phyloP scores from a whole-genome alignment of 35 echinoderm and acorn worm genomes.

The Acanthaster planci region DNA sequence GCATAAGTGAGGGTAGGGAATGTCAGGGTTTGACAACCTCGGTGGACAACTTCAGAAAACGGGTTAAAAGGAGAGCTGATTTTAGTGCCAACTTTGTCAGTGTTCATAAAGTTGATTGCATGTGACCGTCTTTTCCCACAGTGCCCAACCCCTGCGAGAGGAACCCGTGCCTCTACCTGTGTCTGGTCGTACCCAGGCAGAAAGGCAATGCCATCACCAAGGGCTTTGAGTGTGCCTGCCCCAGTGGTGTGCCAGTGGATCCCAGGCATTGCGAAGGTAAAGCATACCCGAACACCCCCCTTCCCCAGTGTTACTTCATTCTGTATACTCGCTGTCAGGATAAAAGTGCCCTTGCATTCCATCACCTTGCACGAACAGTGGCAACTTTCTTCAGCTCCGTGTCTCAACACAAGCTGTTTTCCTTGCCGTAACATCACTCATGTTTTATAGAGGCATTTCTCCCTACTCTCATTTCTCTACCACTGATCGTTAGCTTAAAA shows the following conservation, averaged over 20 bases:
- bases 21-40: background rate
- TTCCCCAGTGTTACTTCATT: too few relatives aligned
- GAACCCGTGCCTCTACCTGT: constrained; percentile 37
- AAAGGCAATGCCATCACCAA: background rate
- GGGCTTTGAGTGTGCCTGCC: constrained; percentile 39
- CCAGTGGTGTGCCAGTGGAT: background rate
- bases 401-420: too few relatives aligned
- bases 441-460: too few relatives aligned
- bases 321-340: too few relatives aligned
- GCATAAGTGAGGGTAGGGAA: background rate
- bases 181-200: constrained; percentile 24
- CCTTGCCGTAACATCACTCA: too few relatives aligned
- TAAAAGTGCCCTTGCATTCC: too few relatives aligned
- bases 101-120: background rate
- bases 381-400: too few relatives aligned
- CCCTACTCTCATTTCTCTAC: too few relatives aligned
- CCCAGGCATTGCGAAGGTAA: background rate
- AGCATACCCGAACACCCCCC: background rate
- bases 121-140: constrained; percentile 23
- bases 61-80: background rate
- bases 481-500: too few relatives aligned
- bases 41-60: background rate
- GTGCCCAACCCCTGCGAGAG: constrained; percentile 41
- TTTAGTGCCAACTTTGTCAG: background rate
- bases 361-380: too few relatives aligned